These are phyloP conservation scores for Coenonympha arcania DNA, from an alignment of 2,888 invertebrate species.

Conservation along the genomic window DNA sequence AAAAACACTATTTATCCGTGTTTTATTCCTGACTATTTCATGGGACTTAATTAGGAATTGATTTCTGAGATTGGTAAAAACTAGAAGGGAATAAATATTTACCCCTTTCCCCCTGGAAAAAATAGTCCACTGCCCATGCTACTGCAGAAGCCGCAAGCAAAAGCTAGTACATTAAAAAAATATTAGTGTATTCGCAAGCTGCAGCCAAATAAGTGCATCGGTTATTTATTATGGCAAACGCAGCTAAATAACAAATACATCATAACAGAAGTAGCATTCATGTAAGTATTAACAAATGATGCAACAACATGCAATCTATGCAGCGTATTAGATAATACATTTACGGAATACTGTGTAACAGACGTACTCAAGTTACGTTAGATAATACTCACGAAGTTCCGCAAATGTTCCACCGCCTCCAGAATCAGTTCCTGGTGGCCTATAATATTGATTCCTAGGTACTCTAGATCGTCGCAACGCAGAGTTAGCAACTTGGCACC, in stretches of 20 bases:
- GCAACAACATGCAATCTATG: neutral
- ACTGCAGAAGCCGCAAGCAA: neutral
- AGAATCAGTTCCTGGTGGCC: conserved; percentile 95
- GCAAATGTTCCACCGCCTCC: conserved; percentile 91
- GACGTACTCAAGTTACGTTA: neutral
- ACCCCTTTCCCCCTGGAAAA: no score
- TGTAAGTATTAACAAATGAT: neutral
- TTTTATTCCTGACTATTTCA: no score
- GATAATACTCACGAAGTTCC: conserved; percentile 82
- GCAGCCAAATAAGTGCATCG: neutral
- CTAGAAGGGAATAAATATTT: no score
- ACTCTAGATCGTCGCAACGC: conserved; percentile 90
- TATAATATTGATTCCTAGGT: conserved; percentile 86
- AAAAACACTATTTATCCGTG: no score
- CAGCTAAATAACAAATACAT: neutral
- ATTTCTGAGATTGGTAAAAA: no score
- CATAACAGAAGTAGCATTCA: neutral
- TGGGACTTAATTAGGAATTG: no score
- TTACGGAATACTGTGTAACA: neutral
- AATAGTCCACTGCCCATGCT: no score
- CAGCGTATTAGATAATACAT: neutral
- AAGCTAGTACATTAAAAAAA: neutral
- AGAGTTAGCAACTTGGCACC: conserved; percentile 88
- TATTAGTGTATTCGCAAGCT: neutral
- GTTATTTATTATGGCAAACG: no score